phyloP scores from a whole-genome alignment of 2,113 vertebrate genomes.

The Aix galericulata region DNA sequence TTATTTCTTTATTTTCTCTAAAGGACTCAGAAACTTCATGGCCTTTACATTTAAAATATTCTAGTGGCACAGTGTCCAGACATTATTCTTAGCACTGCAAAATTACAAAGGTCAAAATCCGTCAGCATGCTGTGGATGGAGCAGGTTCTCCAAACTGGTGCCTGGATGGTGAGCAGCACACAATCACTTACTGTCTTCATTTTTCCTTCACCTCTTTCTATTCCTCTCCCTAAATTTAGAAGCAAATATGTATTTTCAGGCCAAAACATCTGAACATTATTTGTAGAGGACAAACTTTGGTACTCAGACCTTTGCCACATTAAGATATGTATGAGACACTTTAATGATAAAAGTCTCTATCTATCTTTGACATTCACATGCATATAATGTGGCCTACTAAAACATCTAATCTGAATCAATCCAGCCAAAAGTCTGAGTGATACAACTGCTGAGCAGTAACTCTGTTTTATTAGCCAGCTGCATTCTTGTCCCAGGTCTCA shows the following conservation, averaged over 20 bases:
- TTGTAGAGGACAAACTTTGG: background rate
- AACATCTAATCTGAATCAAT: background rate
- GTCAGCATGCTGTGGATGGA: fast-evolving
- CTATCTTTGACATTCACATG: background rate
- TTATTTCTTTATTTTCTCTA: background rate
- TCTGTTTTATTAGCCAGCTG: background rate
- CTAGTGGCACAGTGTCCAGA: background rate
- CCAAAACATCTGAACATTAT: background rate
- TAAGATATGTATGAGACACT: background rate
- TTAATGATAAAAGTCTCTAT: background rate
- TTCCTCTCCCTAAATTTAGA: background rate
- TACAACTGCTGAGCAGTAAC: background rate
- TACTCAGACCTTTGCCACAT: background rate
- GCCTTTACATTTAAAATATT: background rate
- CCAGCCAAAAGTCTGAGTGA: background rate
- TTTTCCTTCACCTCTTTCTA: background rate
- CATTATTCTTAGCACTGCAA: background rate
- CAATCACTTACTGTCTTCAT: background rate
- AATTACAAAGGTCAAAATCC: background rate
- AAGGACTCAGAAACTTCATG: background rate
- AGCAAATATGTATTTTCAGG: background rate
- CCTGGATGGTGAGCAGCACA: fast-evolving
- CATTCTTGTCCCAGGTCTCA: background rate
- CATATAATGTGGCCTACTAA: background rate
- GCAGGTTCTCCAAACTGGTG: fast-evolving